Evolutionary conservation across 2,888 invertebrate genomes (phyloP).

Genomic region (Drosophila percnosoma): DNA sequence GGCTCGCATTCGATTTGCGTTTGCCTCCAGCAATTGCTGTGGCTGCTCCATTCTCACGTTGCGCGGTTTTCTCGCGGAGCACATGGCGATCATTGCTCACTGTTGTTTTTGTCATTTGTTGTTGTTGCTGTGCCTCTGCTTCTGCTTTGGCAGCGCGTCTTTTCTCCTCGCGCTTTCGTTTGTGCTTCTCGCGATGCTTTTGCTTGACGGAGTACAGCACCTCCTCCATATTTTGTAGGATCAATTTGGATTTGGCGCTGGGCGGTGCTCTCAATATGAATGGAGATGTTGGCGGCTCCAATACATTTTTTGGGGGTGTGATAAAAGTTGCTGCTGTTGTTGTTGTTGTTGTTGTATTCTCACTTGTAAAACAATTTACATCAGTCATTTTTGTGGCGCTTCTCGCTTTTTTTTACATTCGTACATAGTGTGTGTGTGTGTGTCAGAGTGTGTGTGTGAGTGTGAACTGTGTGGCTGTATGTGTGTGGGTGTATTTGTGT

Average conservation of each 20-base stretch:
- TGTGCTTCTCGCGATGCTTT: constrained; percentile 83
- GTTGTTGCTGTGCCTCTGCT: constrained; percentile 44
- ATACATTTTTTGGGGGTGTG: constrained; percentile 61
- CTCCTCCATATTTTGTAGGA: constrained; percentile 84
- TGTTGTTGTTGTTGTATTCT: constrained; percentile 49
- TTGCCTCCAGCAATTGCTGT: constrained; percentile 16
- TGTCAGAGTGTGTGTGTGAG: constrained; percentile 27
- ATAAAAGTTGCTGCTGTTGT: constrained; percentile 23
- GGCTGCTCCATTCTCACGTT: constrained; percentile 62
- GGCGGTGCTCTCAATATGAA: constrained; percentile 78
- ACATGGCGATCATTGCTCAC: constrained; percentile 48
- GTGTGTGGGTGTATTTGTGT: constrained; percentile 39
- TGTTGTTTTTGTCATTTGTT: constrained; percentile 17
- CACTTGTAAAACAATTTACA: constrained; percentile 76
- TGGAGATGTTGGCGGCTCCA: constrained; percentile 64
- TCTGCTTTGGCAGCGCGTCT: constrained; percentile 74
- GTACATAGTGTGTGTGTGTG: constrained; percentile 47
- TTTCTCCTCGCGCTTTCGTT: constrained; percentile 81
- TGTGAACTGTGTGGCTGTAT: constrained; percentile 33
- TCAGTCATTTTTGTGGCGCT: constrained; percentile 72
- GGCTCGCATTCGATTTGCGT: constrained; percentile 55
- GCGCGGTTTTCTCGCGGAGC: constrained; percentile 68
- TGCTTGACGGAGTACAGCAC: constrained; percentile 83
- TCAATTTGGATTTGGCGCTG: constrained; percentile 82
- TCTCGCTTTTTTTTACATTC: constrained; percentile 37